Percentiles rank a stretch among this genome's conserved stretches.
Conservation (phyloP, 2,888 invertebrate genomes). For the Drosophila anomelani region DNA sequence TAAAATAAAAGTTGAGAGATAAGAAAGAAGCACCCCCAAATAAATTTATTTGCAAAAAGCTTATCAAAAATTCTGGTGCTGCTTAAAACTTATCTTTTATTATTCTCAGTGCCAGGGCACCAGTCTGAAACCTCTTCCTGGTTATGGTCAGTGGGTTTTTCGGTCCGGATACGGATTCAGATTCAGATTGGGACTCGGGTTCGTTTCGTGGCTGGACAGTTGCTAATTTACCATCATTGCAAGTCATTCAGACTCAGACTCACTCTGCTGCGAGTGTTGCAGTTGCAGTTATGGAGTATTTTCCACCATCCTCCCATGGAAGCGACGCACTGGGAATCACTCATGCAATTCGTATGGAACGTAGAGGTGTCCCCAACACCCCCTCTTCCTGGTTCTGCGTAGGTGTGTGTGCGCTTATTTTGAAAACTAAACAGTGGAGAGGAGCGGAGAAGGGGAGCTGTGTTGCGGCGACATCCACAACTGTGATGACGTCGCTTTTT, state of each 20-base stretch:
- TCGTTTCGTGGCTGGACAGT: conserved; percentile 40
- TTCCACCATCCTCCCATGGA: conserved; percentile 11
- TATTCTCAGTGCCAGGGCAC: conserved; percentile 4
- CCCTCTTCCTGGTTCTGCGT: conserved; percentile 10
- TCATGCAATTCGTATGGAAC: conserved; percentile 56
- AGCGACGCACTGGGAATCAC: conserved; percentile 55
- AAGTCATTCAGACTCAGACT: conserved; percentile 51
- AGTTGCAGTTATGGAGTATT: conserved; percentile 47
- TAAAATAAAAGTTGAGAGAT: background rate
- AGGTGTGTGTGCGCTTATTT: conserved; percentile 63
- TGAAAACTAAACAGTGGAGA: conserved; percentile 51
- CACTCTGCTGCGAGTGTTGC: conserved; percentile 20
- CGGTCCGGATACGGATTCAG: conserved; percentile 12
- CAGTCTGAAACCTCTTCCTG: conserved; percentile 52
- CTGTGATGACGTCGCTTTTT: conserved; percentile 54
- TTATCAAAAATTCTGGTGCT: background rate
- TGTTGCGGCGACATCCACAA: conserved; percentile 46
- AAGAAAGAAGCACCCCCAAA: background rate
- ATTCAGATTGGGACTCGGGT: conserved; percentile 6
- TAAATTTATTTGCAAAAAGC: background rate
- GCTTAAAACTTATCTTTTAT: background rate
- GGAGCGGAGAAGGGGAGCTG: background rate
- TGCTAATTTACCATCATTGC: conserved; percentile 49
- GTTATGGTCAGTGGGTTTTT: conserved; percentile 46
- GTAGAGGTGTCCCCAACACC: background rate